Percentiles rank a stretch among this genome's conserved stretches.
Evolutionary conservation across 2,888 invertebrate species (phyloP).

Genomic region (Dryadula phaetusa): DNA sequence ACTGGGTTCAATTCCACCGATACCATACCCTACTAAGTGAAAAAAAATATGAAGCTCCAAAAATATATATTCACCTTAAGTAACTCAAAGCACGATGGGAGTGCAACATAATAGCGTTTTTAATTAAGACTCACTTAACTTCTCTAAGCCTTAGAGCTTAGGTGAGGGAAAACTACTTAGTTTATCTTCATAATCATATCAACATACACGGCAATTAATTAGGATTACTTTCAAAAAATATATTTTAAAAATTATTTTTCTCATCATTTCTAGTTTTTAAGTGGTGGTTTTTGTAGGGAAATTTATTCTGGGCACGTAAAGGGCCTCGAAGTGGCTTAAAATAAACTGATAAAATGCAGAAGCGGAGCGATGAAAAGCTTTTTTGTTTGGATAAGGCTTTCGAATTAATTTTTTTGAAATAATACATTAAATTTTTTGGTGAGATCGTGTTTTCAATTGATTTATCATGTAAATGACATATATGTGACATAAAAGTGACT

Average conservation of each 20-base stretch:
- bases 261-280: constrained; percentile 37
- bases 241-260: constrained; percentile 21
- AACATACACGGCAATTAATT: constrained; percentile 16
- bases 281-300: constrained; percentile 39
- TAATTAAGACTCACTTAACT: background rate
- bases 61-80: no score
- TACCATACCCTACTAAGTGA: no score
- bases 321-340: constrained; percentile 46
- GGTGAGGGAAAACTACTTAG: background rate
- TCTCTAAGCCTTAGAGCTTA: background rate
- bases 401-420: constrained; percentile 32
- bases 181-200: background rate
- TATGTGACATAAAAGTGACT: no score
- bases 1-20: no score
- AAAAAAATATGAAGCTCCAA: no score
- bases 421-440: background rate
- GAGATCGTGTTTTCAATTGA: background rate
- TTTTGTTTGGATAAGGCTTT: constrained; percentile 35
- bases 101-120: background rate
- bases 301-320: constrained; percentile 53
- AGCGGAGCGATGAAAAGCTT: constrained; percentile 35
- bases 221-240: constrained; percentile 19
- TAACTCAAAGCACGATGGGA: no score
- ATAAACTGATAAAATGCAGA: constrained; percentile 51
- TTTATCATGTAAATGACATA: background rate